Percentiles rank a stretch among this genome's conserved stretches.
phyloP scores from a whole-genome alignment of 2,113 vertebrate genomes.

The Scytalopus superciliaris region DNA sequence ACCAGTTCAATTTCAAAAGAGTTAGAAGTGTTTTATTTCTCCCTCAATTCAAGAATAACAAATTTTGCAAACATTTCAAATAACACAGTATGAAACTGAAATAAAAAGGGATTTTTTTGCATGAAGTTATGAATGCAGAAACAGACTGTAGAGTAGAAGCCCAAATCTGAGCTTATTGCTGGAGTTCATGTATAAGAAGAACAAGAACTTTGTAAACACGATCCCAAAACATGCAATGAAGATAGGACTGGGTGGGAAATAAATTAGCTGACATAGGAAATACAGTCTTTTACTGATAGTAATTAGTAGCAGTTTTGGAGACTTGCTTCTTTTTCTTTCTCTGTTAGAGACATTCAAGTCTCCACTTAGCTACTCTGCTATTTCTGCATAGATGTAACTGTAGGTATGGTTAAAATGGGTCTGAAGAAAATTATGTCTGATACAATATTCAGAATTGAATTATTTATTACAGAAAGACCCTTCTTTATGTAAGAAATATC shows the following conservation, averaged over 20 bases:
- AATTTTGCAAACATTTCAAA: neutral
- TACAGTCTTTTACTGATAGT: neutral
- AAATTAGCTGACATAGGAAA: neutral
- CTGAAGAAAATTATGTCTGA: neutral
- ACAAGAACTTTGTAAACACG: neutral
- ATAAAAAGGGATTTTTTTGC: neutral
- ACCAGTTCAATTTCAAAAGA: neutral
- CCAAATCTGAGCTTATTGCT: neutral
- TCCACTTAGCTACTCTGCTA: neutral
- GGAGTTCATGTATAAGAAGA: neutral
- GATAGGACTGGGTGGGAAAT: neutral
- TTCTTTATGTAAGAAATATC: neutral
- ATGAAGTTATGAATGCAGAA: neutral
- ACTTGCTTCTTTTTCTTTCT: neutral
- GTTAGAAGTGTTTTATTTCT: neutral
- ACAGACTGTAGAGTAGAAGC: neutral
- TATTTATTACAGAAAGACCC: neutral
- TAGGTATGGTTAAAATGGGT: neutral
- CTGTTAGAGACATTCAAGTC: neutral
- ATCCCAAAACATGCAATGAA: neutral
- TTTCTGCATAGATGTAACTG: neutral
- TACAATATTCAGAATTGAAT: neutral
- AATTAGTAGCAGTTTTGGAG: neutral
- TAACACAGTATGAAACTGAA: neutral
- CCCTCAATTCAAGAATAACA: neutral